Percentiles rank a stretch among this genome's conserved stretches.
phyloP scores from a whole-genome alignment of 2,888 invertebrate species.

The Drosophila paranaensis region DNA sequence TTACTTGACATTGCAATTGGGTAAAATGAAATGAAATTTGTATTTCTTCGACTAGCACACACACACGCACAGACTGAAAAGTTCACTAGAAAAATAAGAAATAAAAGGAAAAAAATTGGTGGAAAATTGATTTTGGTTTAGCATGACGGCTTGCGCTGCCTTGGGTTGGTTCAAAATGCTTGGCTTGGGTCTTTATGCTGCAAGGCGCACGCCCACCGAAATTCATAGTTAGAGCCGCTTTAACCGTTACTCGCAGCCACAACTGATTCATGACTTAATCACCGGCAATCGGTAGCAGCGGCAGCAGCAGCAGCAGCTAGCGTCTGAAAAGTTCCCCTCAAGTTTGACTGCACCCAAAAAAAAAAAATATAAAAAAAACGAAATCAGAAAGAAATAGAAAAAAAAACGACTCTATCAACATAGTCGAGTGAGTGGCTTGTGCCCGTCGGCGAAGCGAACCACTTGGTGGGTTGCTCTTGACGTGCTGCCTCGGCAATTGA shows the following conservation, averaged over 20 bases:
- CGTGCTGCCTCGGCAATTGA: slow-evolving; percentile 62
- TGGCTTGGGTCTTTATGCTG: slow-evolving; percentile 44
- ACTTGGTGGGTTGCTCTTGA: slow-evolving; percentile 54
- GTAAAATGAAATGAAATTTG: slow-evolving; percentile 61
- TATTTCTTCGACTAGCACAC: slow-evolving; percentile 34
- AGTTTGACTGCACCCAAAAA: slow-evolving; percentile 67
- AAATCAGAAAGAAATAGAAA: slow-evolving; percentile 27
- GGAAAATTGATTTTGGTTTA: slow-evolving; percentile 73
- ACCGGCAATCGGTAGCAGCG: slow-evolving; percentile 73
- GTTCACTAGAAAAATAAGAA: not conserved
- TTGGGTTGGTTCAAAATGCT: slow-evolving; percentile 16
- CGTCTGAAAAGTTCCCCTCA: slow-evolving; percentile 45
- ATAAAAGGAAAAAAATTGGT: slow-evolving; percentile 41
- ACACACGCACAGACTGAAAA: not conserved
- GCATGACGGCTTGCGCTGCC: slow-evolving; percentile 63
- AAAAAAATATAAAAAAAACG: slow-evolving; percentile 13
- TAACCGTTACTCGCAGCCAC: slow-evolving; percentile 63
- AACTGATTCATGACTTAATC: slow-evolving; percentile 80
- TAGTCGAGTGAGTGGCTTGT: slow-evolving; percentile 69
- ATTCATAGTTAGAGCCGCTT: slow-evolving; percentile 68
- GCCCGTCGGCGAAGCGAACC: slow-evolving; percentile 54
- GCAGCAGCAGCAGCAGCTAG: slow-evolving; percentile 34
- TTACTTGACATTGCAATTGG: slow-evolving; percentile 66
- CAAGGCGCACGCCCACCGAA: slow-evolving; percentile 77
- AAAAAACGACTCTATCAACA: slow-evolving; percentile 60